Evolutionary conservation across 2,113 vertebrate genomes (phyloP).

Genomic region (Lichenostomus cassidix): DNA sequence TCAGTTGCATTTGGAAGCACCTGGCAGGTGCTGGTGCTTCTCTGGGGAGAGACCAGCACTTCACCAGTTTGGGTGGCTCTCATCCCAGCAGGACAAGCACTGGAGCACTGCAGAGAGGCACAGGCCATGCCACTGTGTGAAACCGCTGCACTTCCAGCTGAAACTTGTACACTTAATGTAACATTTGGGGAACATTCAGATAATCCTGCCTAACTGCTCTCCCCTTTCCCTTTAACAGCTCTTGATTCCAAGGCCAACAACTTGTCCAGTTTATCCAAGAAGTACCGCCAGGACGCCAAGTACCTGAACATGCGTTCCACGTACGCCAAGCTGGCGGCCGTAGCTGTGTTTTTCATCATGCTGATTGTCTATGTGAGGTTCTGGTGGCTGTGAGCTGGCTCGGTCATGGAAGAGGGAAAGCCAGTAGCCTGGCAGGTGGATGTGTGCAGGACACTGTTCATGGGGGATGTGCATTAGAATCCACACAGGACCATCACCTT

Average conservation of each 20-base stretch:
- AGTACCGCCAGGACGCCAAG: conserved; percentile 96
- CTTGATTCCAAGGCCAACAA: conserved; percentile 98
- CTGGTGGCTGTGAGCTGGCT: conserved; percentile 93
- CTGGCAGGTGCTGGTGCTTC: neutral
- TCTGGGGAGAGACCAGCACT: neutral
- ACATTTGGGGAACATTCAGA: neutral
- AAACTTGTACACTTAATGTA: neutral
- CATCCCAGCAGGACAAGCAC: neutral
- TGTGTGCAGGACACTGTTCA: conserved; percentile 70
- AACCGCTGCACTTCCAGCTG: neutral
- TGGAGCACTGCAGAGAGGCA: neutral
- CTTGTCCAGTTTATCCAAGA: conserved; percentile 96
- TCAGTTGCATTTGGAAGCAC: neutral
- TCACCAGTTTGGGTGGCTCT: neutral
- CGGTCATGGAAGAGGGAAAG: conserved; percentile 48
- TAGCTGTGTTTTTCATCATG: conserved; percentile 98
- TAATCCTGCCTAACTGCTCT: neutral
- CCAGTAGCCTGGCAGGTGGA: conserved; percentile 51
- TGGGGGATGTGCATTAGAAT: conserved; percentile 76
- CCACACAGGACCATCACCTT: conserved; percentile 55
- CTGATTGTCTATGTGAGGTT: conserved; percentile 97
- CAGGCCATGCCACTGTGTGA: accelerated
- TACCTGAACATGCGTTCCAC: conserved; percentile 99
- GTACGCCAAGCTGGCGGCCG: conserved; percentile 93
- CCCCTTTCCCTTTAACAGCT: conserved; percentile 72